Percentiles rank a stretch among this genome's conserved stretches.
Evolutionary conservation across 2,888 invertebrate species (phyloP).

Genomic region (Pristionchus mayeri): DNA sequence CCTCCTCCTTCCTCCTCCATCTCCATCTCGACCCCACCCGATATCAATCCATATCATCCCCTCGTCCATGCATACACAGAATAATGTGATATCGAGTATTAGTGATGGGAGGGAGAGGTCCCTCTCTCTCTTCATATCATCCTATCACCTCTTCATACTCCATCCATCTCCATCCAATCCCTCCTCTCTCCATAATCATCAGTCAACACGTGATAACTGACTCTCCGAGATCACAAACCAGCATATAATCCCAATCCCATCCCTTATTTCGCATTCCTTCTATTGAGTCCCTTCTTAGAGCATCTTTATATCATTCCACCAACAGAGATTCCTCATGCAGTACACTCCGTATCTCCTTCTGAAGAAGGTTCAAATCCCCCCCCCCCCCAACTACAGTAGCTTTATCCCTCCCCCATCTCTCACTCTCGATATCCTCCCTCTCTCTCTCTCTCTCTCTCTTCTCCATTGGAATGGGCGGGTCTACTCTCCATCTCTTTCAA

Average conservation of each 20-base stretch:
- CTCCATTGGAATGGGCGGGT: background rate
- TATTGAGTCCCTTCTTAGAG: too few species aligned
- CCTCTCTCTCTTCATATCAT: background rate
- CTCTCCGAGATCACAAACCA: background rate
- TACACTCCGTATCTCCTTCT: background rate
- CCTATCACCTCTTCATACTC: constrained; percentile 32
- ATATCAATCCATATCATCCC: constrained; percentile 45
- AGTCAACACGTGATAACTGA: background rate
- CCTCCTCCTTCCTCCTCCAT: background rate
- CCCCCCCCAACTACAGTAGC: background rate
- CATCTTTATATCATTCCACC: too few species aligned
- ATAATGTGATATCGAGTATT: constrained; percentile 45
- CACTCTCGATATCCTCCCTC: background rate
- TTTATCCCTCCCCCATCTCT: background rate
- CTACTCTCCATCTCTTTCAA: background rate
- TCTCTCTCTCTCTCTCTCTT: background rate
- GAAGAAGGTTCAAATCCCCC: background rate
- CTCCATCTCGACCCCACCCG: background rate
- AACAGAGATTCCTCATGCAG: too few species aligned
- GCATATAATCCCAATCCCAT: too few species aligned
- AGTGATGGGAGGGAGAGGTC: constrained; percentile 9
- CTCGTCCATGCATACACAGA: constrained; percentile 13
- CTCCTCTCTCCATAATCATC: background rate
- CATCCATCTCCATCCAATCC: constrained; percentile 4
- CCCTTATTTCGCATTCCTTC: too few species aligned